Evolutionary conservation across 1,140 invertebrate genomes (phyloP).

Genomic region (Tetramorium alpestre): DNA sequence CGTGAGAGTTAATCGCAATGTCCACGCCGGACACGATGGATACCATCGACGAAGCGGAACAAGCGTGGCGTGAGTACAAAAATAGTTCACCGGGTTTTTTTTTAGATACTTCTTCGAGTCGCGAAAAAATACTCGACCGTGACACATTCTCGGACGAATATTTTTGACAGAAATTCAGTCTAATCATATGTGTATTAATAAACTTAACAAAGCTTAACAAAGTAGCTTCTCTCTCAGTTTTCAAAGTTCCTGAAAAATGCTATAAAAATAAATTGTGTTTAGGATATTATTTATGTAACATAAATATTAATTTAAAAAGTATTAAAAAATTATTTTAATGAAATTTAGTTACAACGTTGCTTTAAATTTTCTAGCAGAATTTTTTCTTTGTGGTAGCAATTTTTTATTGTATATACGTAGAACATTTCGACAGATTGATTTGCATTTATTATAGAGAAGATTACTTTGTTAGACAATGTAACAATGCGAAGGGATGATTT

Average conservation of each 20-base stretch:
- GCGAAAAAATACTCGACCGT: neutral
- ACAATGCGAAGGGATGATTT: conserved; percentile 13
- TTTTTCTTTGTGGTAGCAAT: neutral
- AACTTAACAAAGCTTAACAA: neutral
- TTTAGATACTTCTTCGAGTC: neutral
- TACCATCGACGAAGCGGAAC: conserved; percentile 83
- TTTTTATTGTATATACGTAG: neutral
- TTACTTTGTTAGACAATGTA: neutral
- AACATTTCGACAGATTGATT: neutral
- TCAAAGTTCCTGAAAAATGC: neutral
- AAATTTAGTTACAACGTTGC: neutral
- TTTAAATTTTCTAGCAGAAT: neutral
- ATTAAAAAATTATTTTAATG: neutral
- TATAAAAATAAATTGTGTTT: neutral
- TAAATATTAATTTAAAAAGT: neutral
- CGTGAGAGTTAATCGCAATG: conserved; percentile 79
- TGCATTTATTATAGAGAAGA: neutral
- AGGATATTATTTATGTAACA: neutral
- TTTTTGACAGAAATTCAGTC: neutral
- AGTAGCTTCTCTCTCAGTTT: neutral
- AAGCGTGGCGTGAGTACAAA: conserved; percentile 84
- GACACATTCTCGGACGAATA: neutral
- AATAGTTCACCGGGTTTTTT: conserved; percentile 25
- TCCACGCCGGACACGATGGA: conserved; percentile 83
- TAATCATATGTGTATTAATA: neutral